These are phyloP conservation scores for Ethmia dodecea DNA, from an alignment of 2,888 invertebrate species.

Conservation along the genomic window DNA sequence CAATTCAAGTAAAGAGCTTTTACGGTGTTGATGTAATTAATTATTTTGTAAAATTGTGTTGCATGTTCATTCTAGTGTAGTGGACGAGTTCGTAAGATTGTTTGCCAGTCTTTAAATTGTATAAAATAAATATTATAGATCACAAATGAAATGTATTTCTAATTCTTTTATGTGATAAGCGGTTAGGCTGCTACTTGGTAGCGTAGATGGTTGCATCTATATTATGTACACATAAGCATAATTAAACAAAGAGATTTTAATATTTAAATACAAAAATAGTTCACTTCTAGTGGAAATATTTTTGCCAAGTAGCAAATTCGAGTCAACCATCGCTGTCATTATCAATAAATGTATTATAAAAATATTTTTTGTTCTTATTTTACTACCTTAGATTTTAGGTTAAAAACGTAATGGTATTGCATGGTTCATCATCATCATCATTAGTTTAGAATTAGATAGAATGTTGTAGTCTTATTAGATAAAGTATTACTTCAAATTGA, in stretches of 20 bases:
- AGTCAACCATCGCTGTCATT: conserved; percentile 77
- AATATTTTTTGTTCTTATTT: conserved; percentile 40
- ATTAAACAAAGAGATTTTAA: conserved; percentile 70
- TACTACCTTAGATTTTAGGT: conserved; percentile 1
- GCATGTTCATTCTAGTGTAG: conserved; percentile 52
- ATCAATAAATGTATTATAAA: conserved; percentile 77
- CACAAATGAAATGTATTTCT: conserved; percentile 63
- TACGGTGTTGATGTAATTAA: conserved; percentile 40
- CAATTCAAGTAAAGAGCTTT: conserved; percentile 63
- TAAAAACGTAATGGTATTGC: neutral
- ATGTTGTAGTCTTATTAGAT: too few relatives aligned
- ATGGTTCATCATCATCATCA: too few relatives aligned
- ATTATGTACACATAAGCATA: conserved; percentile 63
- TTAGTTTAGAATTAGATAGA: too few relatives aligned
- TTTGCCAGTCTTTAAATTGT: conserved; percentile 57
- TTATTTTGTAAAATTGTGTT: conserved; percentile 42
- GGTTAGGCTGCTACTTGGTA: conserved; percentile 67
- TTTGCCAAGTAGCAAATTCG: conserved; percentile 75
- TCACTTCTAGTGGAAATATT: conserved; percentile 75
- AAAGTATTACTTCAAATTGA: too few relatives aligned
- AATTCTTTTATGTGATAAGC: conserved; percentile 59
- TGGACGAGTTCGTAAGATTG: conserved; percentile 37
- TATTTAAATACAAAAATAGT: conserved; percentile 69
- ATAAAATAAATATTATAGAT: conserved; percentile 51
- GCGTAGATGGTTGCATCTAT: conserved; percentile 62